phyloP scores from a whole-genome alignment of 2,888 invertebrate genomes.

The Sericinus montela region DNA sequence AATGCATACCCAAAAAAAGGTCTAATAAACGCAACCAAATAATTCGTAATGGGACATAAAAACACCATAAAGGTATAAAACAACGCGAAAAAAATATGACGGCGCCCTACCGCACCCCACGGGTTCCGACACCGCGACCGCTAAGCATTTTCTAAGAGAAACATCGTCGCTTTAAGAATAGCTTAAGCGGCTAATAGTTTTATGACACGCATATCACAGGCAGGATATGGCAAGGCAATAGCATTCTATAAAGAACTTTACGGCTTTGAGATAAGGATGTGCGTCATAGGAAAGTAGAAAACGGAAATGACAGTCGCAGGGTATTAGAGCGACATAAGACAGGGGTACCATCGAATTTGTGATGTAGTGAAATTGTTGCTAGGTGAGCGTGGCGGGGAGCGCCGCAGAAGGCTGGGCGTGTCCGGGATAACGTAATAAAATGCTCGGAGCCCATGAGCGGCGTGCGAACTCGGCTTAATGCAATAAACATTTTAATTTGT shows the following conservation, averaged over 20 bases:
- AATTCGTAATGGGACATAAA: conserved; percentile 67
- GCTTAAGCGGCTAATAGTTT: conserved; percentile 78
- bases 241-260: conserved; percentile 43
- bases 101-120: conserved; percentile 60
- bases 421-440: conserved; percentile 72
- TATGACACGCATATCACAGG: conserved; percentile 74
- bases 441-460: conserved; percentile 55
- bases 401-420: conserved; percentile 54
- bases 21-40: conserved; percentile 57
- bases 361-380: conserved; percentile 58
- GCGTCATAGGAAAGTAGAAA: conserved; percentile 23
- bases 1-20: conserved; percentile 49
- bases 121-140: conserved; percentile 40
- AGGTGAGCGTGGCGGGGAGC: conserved; percentile 39
- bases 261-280: conserved; percentile 35
- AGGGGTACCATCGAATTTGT: conserved; percentile 61
- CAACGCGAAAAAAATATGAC: conserved; percentile 50
- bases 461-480: conserved; percentile 75
- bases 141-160: conserved; percentile 54
- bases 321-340: conserved; percentile 59
- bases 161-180: conserved; percentile 69
- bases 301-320: conserved; percentile 66
- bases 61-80: conserved; percentile 55
- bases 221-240: conserved; percentile 33
- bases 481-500: conserved; percentile 79